phyloP scores from a whole-genome alignment of 2,113 vertebrate genomes.

The Rhinoderma darwinii region DNA sequence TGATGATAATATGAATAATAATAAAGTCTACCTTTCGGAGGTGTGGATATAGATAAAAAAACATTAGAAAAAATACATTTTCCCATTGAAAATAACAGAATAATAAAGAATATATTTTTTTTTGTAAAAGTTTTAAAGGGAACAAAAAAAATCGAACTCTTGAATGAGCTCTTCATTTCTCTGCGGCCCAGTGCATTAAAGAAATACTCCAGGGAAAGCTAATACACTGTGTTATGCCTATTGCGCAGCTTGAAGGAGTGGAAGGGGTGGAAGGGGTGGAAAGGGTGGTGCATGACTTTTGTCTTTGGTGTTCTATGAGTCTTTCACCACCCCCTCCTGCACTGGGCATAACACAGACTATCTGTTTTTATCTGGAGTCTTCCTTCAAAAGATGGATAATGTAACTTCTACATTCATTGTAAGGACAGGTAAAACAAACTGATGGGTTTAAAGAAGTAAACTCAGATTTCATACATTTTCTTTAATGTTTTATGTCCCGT shows the following conservation, averaged over 20 bases:
- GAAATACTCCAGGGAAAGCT: background rate
- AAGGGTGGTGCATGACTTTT: background rate
- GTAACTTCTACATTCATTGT: no score
- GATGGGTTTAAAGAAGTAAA: no score
- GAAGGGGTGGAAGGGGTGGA: no score
- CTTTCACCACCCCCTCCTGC: background rate
- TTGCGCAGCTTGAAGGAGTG: no score
- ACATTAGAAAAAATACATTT: background rate
- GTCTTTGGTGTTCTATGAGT: background rate
- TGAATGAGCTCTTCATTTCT: background rate
- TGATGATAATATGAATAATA: background rate
- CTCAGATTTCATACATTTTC: background rate
- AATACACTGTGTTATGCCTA: background rate
- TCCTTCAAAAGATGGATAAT: no score
- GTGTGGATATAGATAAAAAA: background rate
- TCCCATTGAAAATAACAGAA: background rate
- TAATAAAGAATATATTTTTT: no score
- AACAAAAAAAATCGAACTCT: no score
- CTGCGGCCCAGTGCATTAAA: background rate
- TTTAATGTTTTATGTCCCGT: background rate
- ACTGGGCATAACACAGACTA: no score
- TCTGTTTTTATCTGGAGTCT: no score
- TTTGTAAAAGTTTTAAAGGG: no score
- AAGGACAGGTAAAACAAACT: background rate
- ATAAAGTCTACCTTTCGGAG: background rate